A percentile compares a stretch with the other conserved stretches of the same genome.
Evolutionary conservation across 2,888 invertebrate genomes (phyloP).

Genomic region (Bellardia bayeri): DNA sequence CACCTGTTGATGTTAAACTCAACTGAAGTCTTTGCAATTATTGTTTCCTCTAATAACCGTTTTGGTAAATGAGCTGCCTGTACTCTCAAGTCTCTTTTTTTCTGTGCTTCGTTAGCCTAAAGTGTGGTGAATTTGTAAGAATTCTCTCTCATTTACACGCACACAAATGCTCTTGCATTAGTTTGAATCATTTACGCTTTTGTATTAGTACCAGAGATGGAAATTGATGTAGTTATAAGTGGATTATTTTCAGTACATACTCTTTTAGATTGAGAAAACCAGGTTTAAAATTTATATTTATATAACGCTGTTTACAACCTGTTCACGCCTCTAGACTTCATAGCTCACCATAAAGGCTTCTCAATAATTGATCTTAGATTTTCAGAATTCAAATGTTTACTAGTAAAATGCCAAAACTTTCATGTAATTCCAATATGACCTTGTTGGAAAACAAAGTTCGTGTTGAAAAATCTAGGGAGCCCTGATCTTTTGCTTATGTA

Average conservation of each 20-base stretch:
- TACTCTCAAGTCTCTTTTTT: slow-evolving; percentile 49
- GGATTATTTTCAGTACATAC: background rate
- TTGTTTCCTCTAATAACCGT: slow-evolving; percentile 74
- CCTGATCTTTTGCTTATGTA: no score
- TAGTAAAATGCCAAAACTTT: no score
- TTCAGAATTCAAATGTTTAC: no score
- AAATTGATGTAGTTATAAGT: background rate
- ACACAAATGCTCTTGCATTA: background rate
- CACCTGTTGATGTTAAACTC: slow-evolving; percentile 79
- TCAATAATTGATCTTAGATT: no score
- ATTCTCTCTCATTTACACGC: slow-evolving; percentile 28
- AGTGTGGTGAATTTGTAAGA: slow-evolving; percentile 61
- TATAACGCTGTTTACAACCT: no score
- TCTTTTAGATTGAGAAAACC: no score
- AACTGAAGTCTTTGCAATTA: slow-evolving; percentile 76
- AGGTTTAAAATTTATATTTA: no score
- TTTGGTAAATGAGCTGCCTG: slow-evolving; percentile 64
- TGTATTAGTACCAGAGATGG: slow-evolving; percentile 25
- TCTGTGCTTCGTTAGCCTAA: background rate
- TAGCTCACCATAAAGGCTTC: no score
- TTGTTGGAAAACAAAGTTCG: no score
- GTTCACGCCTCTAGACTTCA: no score
- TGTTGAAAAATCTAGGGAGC: no score
- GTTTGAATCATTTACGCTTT: slow-evolving; percentile 5
- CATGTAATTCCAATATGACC: no score